Evolutionary conservation across 2,888 invertebrate genomes (phyloP).

Genomic region (Aproaerema taeniolella): DNA sequence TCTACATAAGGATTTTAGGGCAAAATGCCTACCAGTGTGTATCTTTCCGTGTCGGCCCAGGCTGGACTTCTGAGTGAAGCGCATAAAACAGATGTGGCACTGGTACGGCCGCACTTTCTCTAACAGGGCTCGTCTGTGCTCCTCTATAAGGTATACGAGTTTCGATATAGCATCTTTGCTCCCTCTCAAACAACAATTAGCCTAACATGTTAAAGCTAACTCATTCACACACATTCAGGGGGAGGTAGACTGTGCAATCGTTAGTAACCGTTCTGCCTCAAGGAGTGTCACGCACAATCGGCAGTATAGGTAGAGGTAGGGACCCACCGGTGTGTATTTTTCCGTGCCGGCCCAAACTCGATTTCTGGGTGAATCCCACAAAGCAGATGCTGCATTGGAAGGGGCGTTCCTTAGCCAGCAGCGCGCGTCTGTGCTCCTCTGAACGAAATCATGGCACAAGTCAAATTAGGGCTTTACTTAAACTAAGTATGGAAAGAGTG

Average conservation of each 20-base stretch:
- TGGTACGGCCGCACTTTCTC: constrained; percentile 82
- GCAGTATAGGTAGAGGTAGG: constrained; percentile 41
- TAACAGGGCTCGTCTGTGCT: constrained; percentile 79
- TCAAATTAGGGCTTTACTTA: constrained; percentile 36
- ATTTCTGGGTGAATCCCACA: constrained; percentile 82
- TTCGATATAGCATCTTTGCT: constrained; percentile 69
- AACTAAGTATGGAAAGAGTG: constrained; percentile 23
- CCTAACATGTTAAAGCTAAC: constrained; percentile 44
- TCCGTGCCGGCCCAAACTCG: constrained; percentile 82
- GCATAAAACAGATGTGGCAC: constrained; percentile 84
- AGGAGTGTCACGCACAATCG: constrained; percentile 54
- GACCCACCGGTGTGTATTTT: constrained; percentile 79
- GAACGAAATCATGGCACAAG: constrained; percentile 58
- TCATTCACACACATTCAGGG: constrained; percentile 70
- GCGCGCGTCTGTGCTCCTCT: constrained; percentile 68
- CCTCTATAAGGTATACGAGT: constrained; percentile 76
- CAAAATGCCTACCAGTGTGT: constrained; percentile 80
- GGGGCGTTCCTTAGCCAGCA: constrained; percentile 71
- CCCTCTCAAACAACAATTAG: constrained; percentile 55
- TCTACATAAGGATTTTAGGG: constrained; percentile 71
- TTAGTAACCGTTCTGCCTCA: constrained; percentile 65
- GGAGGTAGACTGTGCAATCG: constrained; percentile 57
- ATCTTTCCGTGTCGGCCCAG: constrained; percentile 85
- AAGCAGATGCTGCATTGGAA: constrained; percentile 82
- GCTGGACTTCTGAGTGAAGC: constrained; percentile 86